phyloP scores from a whole-genome alignment of 2,797 vertebrate genomes.

The Crotalus adamanteus region DNA sequence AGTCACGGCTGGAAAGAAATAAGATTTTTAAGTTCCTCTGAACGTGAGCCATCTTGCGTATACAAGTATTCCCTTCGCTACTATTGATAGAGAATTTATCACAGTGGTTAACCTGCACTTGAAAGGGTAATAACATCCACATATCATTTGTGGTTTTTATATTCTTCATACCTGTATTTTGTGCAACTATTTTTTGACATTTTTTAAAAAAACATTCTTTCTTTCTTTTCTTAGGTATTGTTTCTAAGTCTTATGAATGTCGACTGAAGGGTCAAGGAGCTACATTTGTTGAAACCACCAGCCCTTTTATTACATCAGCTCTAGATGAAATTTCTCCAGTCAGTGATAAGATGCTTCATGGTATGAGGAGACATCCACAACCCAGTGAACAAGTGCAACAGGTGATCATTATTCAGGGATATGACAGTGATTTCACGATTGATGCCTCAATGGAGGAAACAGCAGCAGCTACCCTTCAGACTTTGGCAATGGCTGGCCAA shows the following conservation, averaged over 20 bases:
- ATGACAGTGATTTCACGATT: constrained; percentile 79
- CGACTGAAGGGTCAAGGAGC: constrained; percentile 95
- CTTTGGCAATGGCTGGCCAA: constrained; percentile 91
- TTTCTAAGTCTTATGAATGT: constrained; percentile 97
- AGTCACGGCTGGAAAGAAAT: neutral
- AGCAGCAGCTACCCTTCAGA: constrained; percentile 91
- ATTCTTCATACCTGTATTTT: neutral
- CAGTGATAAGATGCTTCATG: constrained; percentile 59
- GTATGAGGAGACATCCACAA: constrained; percentile 49
- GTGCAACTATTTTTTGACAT: neutral
- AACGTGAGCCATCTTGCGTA: accelerated
- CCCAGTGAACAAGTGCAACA: constrained; percentile 83
- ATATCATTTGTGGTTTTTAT: neutral
- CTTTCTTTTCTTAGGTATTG: constrained; percentile 81
- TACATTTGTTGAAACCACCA: constrained; percentile 86
- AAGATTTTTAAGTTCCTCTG: neutral
- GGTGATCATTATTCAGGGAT: constrained; percentile 95
- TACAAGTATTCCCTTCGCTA: constrained; percentile 14
- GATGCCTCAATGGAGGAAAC: constrained; percentile 91
- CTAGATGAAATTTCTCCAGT: constrained; percentile 70
- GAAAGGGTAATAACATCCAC: constrained; percentile 50
- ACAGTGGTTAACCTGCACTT: constrained; percentile 47
- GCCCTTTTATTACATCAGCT: constrained; percentile 70
- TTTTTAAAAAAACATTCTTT: neutral
- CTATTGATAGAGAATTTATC: constrained; percentile 55